Conservation (phyloP, 2,888 invertebrate species). For the Lacanobia wlatinum region DNA sequence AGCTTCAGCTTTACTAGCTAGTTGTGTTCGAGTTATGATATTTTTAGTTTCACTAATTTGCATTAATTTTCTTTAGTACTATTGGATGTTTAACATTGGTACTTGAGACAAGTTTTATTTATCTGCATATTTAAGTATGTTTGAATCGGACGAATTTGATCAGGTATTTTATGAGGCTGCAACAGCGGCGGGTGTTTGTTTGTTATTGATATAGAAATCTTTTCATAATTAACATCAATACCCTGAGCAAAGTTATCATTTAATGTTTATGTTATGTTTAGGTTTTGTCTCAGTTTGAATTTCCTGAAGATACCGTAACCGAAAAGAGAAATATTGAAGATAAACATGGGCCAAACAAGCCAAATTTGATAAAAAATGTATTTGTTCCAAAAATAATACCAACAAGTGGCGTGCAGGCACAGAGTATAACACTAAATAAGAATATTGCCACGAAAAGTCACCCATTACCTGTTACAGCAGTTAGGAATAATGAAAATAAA, state of each 20-base stretch:
- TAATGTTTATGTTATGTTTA: constrained; percentile 48
- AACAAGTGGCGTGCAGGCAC: constrained; percentile 9
- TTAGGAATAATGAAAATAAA: constrained; percentile 24
- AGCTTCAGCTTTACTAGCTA: no score
- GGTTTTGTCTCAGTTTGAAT: constrained; percentile 86
- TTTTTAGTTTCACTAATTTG: no score
- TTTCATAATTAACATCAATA: background rate
- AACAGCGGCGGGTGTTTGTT: constrained; percentile 1
- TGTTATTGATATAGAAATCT: constrained; percentile 5
- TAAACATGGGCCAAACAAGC: constrained; percentile 24
- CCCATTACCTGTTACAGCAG: background rate
- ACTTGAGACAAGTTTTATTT: background rate
- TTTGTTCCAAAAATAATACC: constrained; percentile 5
- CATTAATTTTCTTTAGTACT: no score
- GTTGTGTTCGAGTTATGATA: no score
- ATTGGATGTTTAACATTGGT: background rate
- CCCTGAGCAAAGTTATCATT: background rate
- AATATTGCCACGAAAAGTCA: background rate
- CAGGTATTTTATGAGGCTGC: constrained; percentile 73
- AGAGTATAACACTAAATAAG: constrained; percentile 8
- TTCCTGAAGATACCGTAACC: constrained; percentile 71
- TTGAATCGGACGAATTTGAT: constrained; percentile 88
- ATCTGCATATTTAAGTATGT: constrained; percentile 72
- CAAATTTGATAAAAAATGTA: constrained; percentile 5
- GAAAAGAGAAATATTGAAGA: constrained; percentile 20